These are phyloP conservation scores for Nymphalis io DNA, from an alignment of 1,140 invertebrate species.

Conservation along the genomic window DNA sequence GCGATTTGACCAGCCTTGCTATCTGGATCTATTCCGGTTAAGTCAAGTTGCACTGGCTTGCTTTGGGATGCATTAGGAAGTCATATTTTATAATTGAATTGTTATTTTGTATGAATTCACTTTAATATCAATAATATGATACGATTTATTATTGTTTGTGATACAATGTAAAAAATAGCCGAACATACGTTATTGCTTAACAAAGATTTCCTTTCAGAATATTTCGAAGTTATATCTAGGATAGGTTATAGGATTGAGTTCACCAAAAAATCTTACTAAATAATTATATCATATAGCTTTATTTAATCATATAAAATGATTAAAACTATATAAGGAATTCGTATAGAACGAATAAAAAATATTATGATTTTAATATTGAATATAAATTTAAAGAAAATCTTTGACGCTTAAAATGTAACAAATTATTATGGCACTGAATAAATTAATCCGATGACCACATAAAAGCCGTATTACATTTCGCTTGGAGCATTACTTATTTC, in stretches of 20 bases:
- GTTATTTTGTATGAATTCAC: conserved; percentile 19
- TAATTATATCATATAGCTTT: too few species aligned
- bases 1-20: conserved; percentile 59
- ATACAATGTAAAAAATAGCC: neutral
- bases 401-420: too few species aligned
- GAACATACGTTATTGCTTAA: neutral
- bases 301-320: too few species aligned
- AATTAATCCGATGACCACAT: conserved; percentile 30
- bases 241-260: too few species aligned
- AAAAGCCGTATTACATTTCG: conserved; percentile 46
- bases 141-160: neutral
- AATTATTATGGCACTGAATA: conserved; percentile 6
- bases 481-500: conserved; percentile 43
- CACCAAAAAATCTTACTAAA: too few species aligned
- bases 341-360: too few species aligned
- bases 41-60: conserved; percentile 39
- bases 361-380: neutral
- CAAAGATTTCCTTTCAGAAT: neutral
- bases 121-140: neutral
- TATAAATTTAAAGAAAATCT: neutral
- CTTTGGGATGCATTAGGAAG: conserved; percentile 34
- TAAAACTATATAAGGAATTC: too few species aligned
- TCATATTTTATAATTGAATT: conserved; percentile 19
- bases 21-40: conserved; percentile 55
- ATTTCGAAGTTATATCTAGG: too few species aligned